Base-by-base conservation (phyloP, 1,140 invertebrate species). In the Bombus confusus region DNA sequence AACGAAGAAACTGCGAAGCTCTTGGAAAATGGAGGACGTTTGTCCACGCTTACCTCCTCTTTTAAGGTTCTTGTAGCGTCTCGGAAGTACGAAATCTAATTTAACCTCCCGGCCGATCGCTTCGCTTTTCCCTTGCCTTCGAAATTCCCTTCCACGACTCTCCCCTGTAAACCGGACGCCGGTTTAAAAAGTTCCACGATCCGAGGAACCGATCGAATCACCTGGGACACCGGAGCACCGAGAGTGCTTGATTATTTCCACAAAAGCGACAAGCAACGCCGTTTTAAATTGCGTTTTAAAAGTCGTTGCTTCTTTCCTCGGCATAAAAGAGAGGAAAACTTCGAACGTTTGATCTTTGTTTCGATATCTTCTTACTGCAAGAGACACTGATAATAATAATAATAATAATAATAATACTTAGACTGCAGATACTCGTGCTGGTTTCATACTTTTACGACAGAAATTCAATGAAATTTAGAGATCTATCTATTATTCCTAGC, bases 41-140 rank as follows among this genome's bases (percentile, higher is more conserved):
- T 91, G 92, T 83, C 87, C 81, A 74, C 92, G 88, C 91, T 92
- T 92, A 92, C 85, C 87, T 91, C 86, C 89, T 90, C 89, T 88
- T 91, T 91, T 85, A 83, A 86, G 88, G 80, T 87, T 91, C 87
- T 83, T 75, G 78, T 85, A 90, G 79, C 86, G 87, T 90, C 62
- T 86, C 87, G 87, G 86, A 92, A 92, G 89, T 91, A 90, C 80
- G 85, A 90, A 92, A 92, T 92, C 91, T 91, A 91, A 92, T 92
- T 92, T 92, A 86, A 74, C 78, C 87, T 66, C 66, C 80, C 77
- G 83, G 64, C 78, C 76, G 83, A 86, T 88, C 83, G 86, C 79
- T 64, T 37, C 64, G 62, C 77, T 62, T 87, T 82, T 85, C 75
- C 76, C 62, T 66, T 80, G 64, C 62, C 87, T 87, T 62, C 80